Percentiles rank a stretch among this genome's conserved stretches.
Evolutionary conservation across 2,797 vertebrate species (phyloP).

Genomic region (Pseudopleuronectes americanus): DNA sequence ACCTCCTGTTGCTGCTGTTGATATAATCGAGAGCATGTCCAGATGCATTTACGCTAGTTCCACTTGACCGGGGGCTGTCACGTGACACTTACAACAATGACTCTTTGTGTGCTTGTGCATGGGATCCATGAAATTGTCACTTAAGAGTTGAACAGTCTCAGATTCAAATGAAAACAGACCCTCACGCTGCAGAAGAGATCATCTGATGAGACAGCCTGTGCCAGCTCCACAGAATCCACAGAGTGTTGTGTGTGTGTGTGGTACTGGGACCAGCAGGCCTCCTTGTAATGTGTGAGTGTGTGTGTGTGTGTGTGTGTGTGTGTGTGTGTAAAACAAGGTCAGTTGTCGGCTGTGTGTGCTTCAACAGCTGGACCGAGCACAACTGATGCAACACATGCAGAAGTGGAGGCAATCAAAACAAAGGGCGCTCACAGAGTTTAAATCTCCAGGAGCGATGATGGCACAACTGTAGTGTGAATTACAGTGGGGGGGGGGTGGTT

Average conservation of each 20-base stretch:
- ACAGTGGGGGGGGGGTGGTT: too few relatives aligned
- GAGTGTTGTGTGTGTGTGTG: slow-evolving; percentile 34
- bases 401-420: slow-evolving; percentile 69
- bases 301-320: slow-evolving; percentile 18
- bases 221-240: slow-evolving; percentile 23
- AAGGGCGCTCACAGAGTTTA: slow-evolving; percentile 33
- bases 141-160: slow-evolving; percentile 40
- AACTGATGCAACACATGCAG: slow-evolving; percentile 84
- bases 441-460: slow-evolving; percentile 50
- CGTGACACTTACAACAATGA: slow-evolving; percentile 62
- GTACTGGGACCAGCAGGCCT: slow-evolving; percentile 11
- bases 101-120: slow-evolving; percentile 37
- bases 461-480: slow-evolving; percentile 13
- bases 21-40: slow-evolving; percentile 48
- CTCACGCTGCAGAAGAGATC: slow-evolving; percentile 28
- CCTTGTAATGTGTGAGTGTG: not conserved
- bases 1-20: slow-evolving; percentile 21
- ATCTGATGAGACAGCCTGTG: slow-evolving; percentile 34
- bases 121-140: slow-evolving; percentile 54
- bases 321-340: slow-evolving; percentile 64
- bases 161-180: slow-evolving; percentile 72
- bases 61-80: slow-evolving; percentile 52
- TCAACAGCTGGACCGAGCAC: slow-evolving; percentile 73
- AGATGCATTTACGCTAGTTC: slow-evolving; percentile 48
- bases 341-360: slow-evolving; percentile 59